Conservation (phyloP, 1,140 invertebrate genomes). For the Drosophila ogumai region DNA sequence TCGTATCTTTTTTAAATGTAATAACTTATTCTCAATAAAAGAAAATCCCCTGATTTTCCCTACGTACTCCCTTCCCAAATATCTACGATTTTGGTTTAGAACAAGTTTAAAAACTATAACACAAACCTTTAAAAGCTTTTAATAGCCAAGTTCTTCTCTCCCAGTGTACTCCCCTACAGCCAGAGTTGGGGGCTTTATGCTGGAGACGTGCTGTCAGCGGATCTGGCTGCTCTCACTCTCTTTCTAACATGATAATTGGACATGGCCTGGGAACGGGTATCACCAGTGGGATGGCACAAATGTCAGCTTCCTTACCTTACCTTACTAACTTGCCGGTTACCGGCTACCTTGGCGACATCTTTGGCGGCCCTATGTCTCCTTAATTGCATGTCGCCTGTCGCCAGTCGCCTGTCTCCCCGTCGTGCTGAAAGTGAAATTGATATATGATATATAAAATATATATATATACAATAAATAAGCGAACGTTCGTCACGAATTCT, state of each 20-base stretch:
- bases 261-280: slow-evolving; percentile 55
- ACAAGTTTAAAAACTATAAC: too few relatives aligned
- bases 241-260: slow-evolving; percentile 80
- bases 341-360: slow-evolving; percentile 50
- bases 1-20: too few relatives aligned
- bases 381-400: slow-evolving; percentile 52
- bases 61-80: too few relatives aligned
- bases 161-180: slow-evolving; percentile 9
- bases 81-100: too few relatives aligned
- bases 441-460: slow-evolving; percentile 25
- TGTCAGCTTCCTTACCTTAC: slow-evolving; percentile 10
- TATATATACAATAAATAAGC: slow-evolving; percentile 4
- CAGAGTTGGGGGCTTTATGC: slow-evolving; percentile 29
- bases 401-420: neutral
- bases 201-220: slow-evolving; percentile 50
- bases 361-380: slow-evolving; percentile 70
- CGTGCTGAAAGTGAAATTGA: slow-evolving; percentile 74
- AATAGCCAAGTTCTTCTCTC: neutral
- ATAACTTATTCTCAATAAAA: too few relatives aligned
- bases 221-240: slow-evolving; percentile 69
- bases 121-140: neutral
- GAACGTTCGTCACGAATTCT: slow-evolving; percentile 43
- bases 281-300: slow-evolving; percentile 17
- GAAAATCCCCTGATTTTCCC: too few relatives aligned
- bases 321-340: slow-evolving; percentile 1